Evolutionary conservation across 2,113 vertebrate genomes (phyloP).

Genomic region (Limnothrissa miodon): DNA sequence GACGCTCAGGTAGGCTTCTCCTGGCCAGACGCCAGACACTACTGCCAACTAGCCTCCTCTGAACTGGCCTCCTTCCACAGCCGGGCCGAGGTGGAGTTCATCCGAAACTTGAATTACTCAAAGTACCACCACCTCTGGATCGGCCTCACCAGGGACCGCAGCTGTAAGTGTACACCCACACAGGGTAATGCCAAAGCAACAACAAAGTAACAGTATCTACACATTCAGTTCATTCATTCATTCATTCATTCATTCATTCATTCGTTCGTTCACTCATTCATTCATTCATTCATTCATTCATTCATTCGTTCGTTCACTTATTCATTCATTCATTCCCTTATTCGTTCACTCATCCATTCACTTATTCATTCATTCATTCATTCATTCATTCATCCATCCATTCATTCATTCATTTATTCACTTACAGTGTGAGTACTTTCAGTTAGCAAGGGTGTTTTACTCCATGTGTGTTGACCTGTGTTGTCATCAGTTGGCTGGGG

Average conservation of each 20-base stretch:
- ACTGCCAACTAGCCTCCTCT: constrained; percentile 45
- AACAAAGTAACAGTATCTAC: background rate
- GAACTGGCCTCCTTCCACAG: constrained; percentile 71
- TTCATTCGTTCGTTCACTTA: too few relatives aligned
- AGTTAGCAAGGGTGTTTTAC: background rate
- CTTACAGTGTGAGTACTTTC: background rate
- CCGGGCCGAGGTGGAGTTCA: constrained; percentile 69
- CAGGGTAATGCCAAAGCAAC: background rate
- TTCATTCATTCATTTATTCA: background rate
- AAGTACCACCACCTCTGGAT: constrained; percentile 71
- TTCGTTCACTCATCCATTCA: background rate
- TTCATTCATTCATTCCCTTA: background rate
- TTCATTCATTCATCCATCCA: background rate
- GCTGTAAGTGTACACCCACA: constrained; percentile 55
- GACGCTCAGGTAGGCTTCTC: constrained; percentile 56
- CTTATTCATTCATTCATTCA: background rate
- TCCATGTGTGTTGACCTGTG: background rate
- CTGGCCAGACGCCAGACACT: constrained; percentile 63
- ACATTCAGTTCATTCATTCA: too few relatives aligned
- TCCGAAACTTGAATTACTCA: constrained; percentile 62
- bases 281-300: background rate
- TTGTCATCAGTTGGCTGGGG: constrained; percentile 66
- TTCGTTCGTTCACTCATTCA: too few relatives aligned
- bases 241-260: background rate
- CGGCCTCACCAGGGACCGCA: constrained; percentile 66